A percentile compares a stretch with the other conserved stretches of the same genome.
Evolutionary conservation across 2,888 invertebrate genomes (phyloP).

Genomic region (Apamea anceps): DNA sequence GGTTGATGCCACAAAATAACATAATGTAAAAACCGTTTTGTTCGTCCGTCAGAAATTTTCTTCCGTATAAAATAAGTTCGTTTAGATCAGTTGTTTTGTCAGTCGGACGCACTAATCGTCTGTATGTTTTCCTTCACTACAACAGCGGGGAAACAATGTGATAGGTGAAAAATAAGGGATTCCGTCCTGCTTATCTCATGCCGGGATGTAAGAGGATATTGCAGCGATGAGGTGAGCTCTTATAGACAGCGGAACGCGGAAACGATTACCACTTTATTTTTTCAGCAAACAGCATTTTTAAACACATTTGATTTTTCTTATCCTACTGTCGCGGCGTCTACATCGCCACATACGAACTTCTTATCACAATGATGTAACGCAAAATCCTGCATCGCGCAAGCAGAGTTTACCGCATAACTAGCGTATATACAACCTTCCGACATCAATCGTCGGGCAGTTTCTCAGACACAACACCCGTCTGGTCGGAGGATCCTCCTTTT

Average conservation of each 20-base stretch:
- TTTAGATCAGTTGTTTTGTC: neutral
- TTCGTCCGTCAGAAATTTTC: neutral
- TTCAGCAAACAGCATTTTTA: neutral
- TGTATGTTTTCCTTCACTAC: slow-evolving; percentile 43
- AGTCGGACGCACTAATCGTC: neutral
- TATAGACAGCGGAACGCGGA: neutral
- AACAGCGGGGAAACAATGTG: slow-evolving; percentile 62
- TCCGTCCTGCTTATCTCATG: slow-evolving; percentile 46
- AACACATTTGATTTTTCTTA: too few relatives aligned
- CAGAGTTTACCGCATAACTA: too few relatives aligned
- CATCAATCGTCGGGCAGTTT: too few relatives aligned
- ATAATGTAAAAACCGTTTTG: too few relatives aligned
- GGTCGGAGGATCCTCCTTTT: too few relatives aligned
- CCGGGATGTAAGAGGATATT: slow-evolving; percentile 58
- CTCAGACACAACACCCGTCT: too few relatives aligned
- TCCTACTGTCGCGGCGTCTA: too few relatives aligned
- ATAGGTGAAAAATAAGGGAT: slow-evolving; percentile 70
- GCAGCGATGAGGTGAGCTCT: neutral
- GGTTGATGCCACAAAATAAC: too few relatives aligned
- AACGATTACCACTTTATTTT: neutral
- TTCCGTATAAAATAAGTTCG: neutral
- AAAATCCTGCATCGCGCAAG: too few relatives aligned
- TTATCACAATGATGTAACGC: too few relatives aligned
- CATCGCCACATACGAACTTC: too few relatives aligned
- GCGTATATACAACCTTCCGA: too few relatives aligned